phyloP scores from a whole-genome alignment of 2,797 vertebrate genomes.

The Galagoides demidoff region DNA sequence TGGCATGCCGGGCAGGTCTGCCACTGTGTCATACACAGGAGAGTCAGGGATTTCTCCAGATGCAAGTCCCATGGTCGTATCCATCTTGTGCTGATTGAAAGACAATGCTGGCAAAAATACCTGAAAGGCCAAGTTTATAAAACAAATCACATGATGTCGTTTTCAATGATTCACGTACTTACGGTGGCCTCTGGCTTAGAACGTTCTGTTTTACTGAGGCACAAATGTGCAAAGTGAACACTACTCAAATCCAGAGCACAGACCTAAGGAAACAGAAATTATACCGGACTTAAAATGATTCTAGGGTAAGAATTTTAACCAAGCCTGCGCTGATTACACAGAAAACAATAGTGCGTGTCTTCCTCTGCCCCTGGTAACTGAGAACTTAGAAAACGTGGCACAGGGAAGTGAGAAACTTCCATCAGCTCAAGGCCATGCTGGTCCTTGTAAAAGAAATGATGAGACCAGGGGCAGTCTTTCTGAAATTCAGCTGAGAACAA shows the following conservation, averaged over 20 bases:
- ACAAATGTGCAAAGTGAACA: not conserved
- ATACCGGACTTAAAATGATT: not conserved
- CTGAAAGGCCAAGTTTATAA: conserved; percentile 75
- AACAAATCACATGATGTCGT: rapidly evolving
- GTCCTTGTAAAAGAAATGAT: not conserved
- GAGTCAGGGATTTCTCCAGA: not conserved
- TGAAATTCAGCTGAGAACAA: not conserved
- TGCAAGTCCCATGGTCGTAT: conserved; percentile 1
- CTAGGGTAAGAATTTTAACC: not conserved
- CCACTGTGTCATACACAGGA: rapidly evolving
- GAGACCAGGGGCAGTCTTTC: not conserved
- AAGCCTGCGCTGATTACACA: not conserved
- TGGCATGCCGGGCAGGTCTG: rapidly evolving
- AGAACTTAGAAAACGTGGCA: no score
- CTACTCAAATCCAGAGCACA: not conserved
- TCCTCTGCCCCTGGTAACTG: not conserved
- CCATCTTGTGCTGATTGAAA: conserved; percentile 85
- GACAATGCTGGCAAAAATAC: conserved; percentile 88
- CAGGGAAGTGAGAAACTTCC: not conserved
- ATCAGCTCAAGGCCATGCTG: no score
- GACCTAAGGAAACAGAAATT: not conserved
- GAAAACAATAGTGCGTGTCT: not conserved
- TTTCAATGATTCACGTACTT: not conserved
- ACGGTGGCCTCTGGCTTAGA: not conserved
- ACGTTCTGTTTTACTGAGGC: not conserved